phyloP scores from a whole-genome alignment of 2,888 invertebrate species.

The Chaitophorus viminalis region DNA sequence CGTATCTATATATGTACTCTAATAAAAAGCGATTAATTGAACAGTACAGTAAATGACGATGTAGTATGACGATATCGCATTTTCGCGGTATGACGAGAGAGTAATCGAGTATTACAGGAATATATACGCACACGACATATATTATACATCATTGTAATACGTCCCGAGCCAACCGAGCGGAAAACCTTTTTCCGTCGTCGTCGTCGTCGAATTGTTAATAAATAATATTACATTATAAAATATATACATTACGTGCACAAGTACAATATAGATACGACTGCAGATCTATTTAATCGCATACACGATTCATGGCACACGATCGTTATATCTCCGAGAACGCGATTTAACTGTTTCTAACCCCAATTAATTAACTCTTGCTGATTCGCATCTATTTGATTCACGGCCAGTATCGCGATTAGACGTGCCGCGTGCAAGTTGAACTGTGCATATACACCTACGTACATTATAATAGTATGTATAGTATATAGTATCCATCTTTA shows the following conservation, averaged over 20 bases:
- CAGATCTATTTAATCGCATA: not conserved
- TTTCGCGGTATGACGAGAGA: too few species aligned
- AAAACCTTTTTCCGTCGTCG: not conserved
- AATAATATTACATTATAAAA: not conserved
- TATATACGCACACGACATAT: too few species aligned
- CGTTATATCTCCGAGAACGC: not conserved
- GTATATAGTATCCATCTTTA: too few species aligned
- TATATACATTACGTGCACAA: not conserved
- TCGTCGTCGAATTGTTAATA: too few species aligned
- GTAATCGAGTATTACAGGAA: too few species aligned
- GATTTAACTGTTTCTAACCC: conserved; percentile 15
- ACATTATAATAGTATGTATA: too few species aligned
- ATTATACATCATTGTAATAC: too few species aligned
- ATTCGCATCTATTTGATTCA: conserved; percentile 43
- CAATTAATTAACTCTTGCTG: conserved; percentile 41
- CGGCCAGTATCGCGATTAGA: conserved; percentile 11
- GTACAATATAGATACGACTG: not conserved
- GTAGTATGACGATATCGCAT: not conserved
- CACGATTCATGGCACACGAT: not conserved
- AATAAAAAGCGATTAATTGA: too few species aligned
- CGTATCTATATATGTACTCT: too few species aligned
- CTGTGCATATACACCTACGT: too few species aligned
- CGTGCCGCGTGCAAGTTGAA: not conserved
- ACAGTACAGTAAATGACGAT: too few species aligned
- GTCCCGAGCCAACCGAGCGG: too few species aligned